phyloP scores from a whole-genome alignment of 2,797 vertebrate genomes.

The Rhodeus uyekii region DNA sequence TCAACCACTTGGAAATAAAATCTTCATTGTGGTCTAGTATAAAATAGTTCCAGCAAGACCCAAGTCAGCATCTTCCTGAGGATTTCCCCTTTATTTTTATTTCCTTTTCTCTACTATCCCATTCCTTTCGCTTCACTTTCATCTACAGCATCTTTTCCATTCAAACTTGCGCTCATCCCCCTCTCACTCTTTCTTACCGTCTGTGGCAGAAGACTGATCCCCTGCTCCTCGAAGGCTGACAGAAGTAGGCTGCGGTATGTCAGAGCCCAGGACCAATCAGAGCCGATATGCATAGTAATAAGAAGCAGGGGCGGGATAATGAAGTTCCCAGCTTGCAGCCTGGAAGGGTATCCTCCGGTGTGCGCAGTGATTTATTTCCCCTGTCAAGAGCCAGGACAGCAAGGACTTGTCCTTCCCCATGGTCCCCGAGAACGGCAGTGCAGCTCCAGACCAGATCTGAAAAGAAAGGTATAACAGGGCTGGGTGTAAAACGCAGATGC shows the following conservation, averaged over 20 bases:
- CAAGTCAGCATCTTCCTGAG: constrained; percentile 53
- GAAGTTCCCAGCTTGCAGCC: constrained; percentile 98
- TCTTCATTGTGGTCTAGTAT: constrained; percentile 9
- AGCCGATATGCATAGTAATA: constrained; percentile 96
- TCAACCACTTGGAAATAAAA: constrained; percentile 6
- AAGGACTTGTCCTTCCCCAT: constrained; percentile 93
- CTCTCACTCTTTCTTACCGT: constrained; percentile 65
- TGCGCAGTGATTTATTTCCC: constrained; percentile 97
- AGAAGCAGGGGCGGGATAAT: constrained; percentile 97
- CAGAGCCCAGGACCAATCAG: constrained; percentile 86
- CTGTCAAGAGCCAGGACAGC: constrained; percentile 98
- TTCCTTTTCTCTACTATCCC: constrained; percentile 37
- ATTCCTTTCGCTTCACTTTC: constrained; percentile 21
- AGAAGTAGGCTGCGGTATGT: constrained; percentile 90
- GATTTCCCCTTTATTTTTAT: constrained; percentile 41
- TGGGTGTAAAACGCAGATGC: constrained; percentile 68
- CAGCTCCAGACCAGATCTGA: constrained; percentile 59
- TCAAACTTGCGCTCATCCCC: constrained; percentile 68
- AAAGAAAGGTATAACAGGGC: constrained; percentile 54
- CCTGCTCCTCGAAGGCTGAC: constrained; percentile 84
- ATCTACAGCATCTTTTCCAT: constrained; percentile 42
- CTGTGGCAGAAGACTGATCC: constrained; percentile 84
- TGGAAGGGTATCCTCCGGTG: constrained; percentile 98
- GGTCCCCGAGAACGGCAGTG: constrained; percentile 80
- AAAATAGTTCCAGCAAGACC: constrained; percentile 54